phyloP scores from a whole-genome alignment of 2,888 invertebrate species.

The Calameuta idolon region DNA sequence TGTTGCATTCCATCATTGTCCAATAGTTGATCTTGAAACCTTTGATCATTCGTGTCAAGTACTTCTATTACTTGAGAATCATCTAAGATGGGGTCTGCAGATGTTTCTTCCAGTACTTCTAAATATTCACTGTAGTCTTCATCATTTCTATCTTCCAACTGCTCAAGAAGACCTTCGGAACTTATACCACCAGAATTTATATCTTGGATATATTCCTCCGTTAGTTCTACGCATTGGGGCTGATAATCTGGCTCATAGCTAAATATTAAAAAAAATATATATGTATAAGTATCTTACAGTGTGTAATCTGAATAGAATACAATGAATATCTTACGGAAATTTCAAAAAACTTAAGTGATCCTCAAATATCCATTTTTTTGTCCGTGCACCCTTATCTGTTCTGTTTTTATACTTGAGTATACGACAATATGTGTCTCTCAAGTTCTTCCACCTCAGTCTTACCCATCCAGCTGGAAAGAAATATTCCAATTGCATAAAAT shows the following conservation, averaged over 20 bases:
- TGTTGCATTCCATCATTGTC: conserved; percentile 28
- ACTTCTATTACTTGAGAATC: conserved; percentile 28
- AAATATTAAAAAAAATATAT: conserved; percentile 11
- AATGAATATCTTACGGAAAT: conserved; percentile 54
- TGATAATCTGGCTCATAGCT: conserved; percentile 59
- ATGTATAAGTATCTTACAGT: conserved; percentile 1
- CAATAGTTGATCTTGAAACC: conserved; percentile 12
- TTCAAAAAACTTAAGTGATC: conserved; percentile 59
- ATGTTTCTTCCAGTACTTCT: conserved; percentile 56
- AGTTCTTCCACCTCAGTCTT: conserved; percentile 61
- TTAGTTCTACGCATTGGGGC: conserved; percentile 55
- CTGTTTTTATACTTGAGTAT: conserved; percentile 61
- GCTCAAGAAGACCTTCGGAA: conserved; percentile 56
- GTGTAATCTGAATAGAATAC: conserved; percentile 1
- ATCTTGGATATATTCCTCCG: conserved; percentile 58
- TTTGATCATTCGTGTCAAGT: conserved; percentile 15
- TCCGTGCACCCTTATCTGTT: conserved; percentile 53
- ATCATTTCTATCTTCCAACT: conserved; percentile 58
- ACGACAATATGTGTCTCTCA: conserved; percentile 61
- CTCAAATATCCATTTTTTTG: conserved; percentile 64
- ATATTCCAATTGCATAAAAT: not conserved
- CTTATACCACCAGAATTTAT: conserved; percentile 53
- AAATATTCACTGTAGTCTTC: conserved; percentile 62
- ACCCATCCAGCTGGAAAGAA: conserved; percentile 54
- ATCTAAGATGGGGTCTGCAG: conserved; percentile 44